Percentiles rank a stretch among this genome's conserved stretches.
phyloP scores from a whole-genome alignment of 2,113 vertebrate species.

The Indri indri region DNA sequence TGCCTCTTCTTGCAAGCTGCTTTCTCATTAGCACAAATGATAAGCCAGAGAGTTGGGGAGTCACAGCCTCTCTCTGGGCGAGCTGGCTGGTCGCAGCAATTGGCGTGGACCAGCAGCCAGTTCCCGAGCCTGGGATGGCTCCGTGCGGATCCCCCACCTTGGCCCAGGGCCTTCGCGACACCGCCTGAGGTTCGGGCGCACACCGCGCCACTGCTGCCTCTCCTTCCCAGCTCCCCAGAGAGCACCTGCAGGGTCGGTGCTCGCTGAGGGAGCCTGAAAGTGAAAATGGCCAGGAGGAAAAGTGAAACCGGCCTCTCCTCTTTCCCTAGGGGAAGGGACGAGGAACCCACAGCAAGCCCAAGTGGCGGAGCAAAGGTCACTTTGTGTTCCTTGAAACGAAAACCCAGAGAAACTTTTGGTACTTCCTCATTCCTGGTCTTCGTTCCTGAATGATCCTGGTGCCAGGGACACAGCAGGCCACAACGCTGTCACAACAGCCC shows the following conservation, averaged over 20 bases:
- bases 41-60: background rate
- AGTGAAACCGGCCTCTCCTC: constrained; percentile 28
- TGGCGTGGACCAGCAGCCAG: background rate
- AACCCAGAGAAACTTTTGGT: background rate
- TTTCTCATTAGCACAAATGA: background rate
- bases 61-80: background rate
- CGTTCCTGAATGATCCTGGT: background rate
- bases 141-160: accelerated
- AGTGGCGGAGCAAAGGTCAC: constrained; percentile 9
- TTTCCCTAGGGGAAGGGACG: background rate
- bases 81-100: background rate
- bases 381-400: constrained; percentile 7
- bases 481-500: background rate
- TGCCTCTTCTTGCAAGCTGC: background rate
- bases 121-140: background rate
- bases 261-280: constrained; percentile 34
- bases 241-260: too few species aligned
- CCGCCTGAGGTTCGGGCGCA: background rate
- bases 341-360: background rate
- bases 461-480: background rate
- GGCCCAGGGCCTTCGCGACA: background rate
- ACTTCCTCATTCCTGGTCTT: constrained; percentile 58
- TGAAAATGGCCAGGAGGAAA: constrained; percentile 50
- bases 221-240: background rate
- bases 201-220: accelerated